Evolutionary conservation across 2,888 invertebrate species (phyloP).

Genomic region (Hypena proboscidalis): DNA sequence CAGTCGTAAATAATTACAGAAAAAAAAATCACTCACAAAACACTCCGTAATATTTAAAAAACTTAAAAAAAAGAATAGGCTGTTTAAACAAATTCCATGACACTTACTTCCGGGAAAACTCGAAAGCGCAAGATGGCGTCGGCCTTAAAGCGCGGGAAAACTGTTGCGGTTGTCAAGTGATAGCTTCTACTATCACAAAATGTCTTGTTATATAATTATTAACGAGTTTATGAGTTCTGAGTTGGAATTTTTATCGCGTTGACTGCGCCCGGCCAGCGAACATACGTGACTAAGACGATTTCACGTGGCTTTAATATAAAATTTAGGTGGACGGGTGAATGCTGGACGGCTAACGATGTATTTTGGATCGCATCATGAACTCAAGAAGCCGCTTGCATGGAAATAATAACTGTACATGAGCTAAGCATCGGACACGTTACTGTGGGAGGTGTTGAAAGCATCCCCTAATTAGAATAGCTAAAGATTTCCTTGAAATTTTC

Average conservation of each 20-base stretch:
- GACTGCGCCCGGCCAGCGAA: slow-evolving; percentile 70
- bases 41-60: slow-evolving; percentile 46
- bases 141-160: slow-evolving; percentile 63
- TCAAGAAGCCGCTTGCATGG: slow-evolving; percentile 59
- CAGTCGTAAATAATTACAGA: not conserved
- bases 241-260: slow-evolving; percentile 66
- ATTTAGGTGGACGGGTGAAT: slow-evolving; percentile 71
- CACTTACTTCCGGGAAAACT: slow-evolving; percentile 70
- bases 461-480: too few relatives aligned
- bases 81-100: slow-evolving; percentile 51
- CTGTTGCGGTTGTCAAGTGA: slow-evolving; percentile 43
- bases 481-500: too few relatives aligned
- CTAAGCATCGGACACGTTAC: slow-evolving; percentile 33
- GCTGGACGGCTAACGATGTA: slow-evolving; percentile 63
- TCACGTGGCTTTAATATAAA: slow-evolving; percentile 74
- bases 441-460: not conserved
- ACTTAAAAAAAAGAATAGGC: slow-evolving; percentile 36
- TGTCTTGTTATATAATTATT: slow-evolving; percentile 46
- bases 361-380: slow-evolving; percentile 70
- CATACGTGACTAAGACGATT: slow-evolving; percentile 73
- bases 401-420: slow-evolving; percentile 46
- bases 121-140: slow-evolving; percentile 60
- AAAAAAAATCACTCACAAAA: slow-evolving; percentile 44
- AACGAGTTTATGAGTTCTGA: slow-evolving; percentile 53
- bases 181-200: slow-evolving; percentile 41